These are phyloP conservation scores for Agonopterix alstromeriana DNA, from an alignment of 2,888 invertebrate species.

Conservation along the genomic window DNA sequence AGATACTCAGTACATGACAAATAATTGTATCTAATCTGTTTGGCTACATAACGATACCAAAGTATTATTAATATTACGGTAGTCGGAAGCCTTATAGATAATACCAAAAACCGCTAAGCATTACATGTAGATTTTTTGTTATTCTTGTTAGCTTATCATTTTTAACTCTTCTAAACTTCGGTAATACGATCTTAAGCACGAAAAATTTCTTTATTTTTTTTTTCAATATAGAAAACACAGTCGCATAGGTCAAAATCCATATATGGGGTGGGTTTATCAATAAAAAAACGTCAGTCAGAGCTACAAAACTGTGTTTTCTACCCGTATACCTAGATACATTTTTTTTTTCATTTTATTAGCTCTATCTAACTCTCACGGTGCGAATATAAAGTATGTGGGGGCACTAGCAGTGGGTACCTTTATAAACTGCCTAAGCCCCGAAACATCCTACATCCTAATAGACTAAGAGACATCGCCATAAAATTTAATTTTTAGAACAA, in stretches of 20 bases:
- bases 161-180: constrained; percentile 46
- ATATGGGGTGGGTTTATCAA: constrained; percentile 1
- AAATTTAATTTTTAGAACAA: too few species aligned
- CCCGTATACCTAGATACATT: constrained; percentile 39
- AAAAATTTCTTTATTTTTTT: constrained; percentile 32
- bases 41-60: constrained; percentile 19
- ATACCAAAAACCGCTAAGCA: constrained; percentile 53
- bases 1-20: constrained; percentile 9
- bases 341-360: constrained; percentile 47
- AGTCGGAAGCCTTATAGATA: constrained; percentile 51
- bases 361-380: constrained; percentile 67
- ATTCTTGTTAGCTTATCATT: constrained; percentile 21
- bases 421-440: constrained; percentile 48
- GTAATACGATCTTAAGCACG: constrained; percentile 62
- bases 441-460: constrained; percentile 52
- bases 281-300: constrained; percentile 5
- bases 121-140: constrained; percentile 31
- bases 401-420: constrained; percentile 48
- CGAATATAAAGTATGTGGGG: constrained; percentile 51
- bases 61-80: constrained; percentile 32
- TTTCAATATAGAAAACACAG: constrained; percentile 30
- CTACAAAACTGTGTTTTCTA: constrained; percentile 27
- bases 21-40: not conserved
- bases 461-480: too few species aligned
- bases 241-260: not conserved